Conservation (phyloP, 2,113 vertebrate species). For the Mugil cephalus region DNA sequence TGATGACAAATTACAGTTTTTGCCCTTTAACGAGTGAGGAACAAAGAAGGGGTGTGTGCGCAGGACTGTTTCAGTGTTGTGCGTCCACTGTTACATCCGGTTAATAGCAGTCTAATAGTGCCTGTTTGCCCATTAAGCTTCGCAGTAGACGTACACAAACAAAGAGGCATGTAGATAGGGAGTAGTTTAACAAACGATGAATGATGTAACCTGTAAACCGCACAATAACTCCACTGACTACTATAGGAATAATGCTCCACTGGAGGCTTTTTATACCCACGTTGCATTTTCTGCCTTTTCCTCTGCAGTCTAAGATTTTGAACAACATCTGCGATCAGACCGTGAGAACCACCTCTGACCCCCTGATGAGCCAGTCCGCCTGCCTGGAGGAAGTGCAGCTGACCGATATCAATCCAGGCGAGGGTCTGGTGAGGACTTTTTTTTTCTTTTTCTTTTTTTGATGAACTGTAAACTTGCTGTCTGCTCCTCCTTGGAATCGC, state of each 20-base stretch:
- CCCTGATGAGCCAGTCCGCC: constrained; percentile 92
- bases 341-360: constrained; percentile 91
- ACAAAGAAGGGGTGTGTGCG: not conserved
- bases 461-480: constrained; percentile 1
- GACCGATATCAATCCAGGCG: constrained; percentile 90
- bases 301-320: constrained; percentile 90
- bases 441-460: not conserved
- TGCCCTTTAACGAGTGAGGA: constrained; percentile 1
- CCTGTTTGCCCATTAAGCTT: constrained; percentile 21
- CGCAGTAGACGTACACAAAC: constrained; percentile 12
- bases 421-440: constrained; percentile 91
- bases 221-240: not conserved
- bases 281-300: constrained; percentile 19
- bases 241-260: not conserved
- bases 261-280: constrained; percentile 1
- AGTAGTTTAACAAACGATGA: constrained; percentile 5
- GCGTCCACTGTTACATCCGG: not conserved
- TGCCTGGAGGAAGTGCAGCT: constrained; percentile 94
- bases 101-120: constrained; percentile 47
- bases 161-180: not conserved
- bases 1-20: constrained; percentile 52
- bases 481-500: not conserved
- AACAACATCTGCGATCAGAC: constrained; percentile 96
- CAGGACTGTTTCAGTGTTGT: constrained; percentile 5
- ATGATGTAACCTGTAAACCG: constrained; percentile 23